These are phyloP conservation scores for Cacoxenus indagator DNA, from an alignment of 2,888 invertebrate species.

Conservation along the genomic window DNA sequence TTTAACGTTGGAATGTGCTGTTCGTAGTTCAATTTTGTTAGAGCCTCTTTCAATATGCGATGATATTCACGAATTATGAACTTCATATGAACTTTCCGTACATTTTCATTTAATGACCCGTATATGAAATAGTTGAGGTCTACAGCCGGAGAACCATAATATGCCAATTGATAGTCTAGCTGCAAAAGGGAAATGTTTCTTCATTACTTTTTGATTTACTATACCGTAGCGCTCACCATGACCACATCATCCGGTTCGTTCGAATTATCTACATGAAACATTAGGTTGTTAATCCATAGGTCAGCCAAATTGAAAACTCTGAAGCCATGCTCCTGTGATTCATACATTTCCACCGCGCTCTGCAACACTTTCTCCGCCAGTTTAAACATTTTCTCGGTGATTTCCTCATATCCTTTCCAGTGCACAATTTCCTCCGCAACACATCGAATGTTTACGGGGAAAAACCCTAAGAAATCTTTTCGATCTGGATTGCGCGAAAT, in stretches of 20 bases:
- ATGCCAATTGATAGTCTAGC: slow-evolving; percentile 69
- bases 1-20: slow-evolving; percentile 66
- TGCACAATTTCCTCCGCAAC: slow-evolving; percentile 65
- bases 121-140: slow-evolving; percentile 68
- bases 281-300: slow-evolving; percentile 68
- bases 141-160: slow-evolving; percentile 68
- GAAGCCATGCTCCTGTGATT: slow-evolving; percentile 55
- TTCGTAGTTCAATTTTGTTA: slow-evolving; percentile 61
- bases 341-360: slow-evolving; percentile 61
- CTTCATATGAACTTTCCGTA: slow-evolving; percentile 66
- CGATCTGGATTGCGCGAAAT: slow-evolving; percentile 68
- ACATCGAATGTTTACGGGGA: slow-evolving; percentile 66
- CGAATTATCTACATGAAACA: slow-evolving; percentile 65
- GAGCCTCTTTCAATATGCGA: slow-evolving; percentile 57
- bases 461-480: slow-evolving; percentile 66
- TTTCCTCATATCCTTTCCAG: slow-evolving; percentile 68
- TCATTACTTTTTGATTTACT: not conserved
- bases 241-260: slow-evolving; percentile 66
- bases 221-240: slow-evolving; percentile 50
- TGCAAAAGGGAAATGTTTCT: slow-evolving; percentile 29
- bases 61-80: slow-evolving; percentile 67
- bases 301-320: slow-evolving; percentile 68
- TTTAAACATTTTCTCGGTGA: slow-evolving; percentile 67
- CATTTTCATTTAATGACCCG: slow-evolving; percentile 68
- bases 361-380: slow-evolving; percentile 66